These are phyloP conservation scores for Spilarctia lutea DNA, from an alignment of 2,888 invertebrate genomes.

Conservation along the genomic window DNA sequence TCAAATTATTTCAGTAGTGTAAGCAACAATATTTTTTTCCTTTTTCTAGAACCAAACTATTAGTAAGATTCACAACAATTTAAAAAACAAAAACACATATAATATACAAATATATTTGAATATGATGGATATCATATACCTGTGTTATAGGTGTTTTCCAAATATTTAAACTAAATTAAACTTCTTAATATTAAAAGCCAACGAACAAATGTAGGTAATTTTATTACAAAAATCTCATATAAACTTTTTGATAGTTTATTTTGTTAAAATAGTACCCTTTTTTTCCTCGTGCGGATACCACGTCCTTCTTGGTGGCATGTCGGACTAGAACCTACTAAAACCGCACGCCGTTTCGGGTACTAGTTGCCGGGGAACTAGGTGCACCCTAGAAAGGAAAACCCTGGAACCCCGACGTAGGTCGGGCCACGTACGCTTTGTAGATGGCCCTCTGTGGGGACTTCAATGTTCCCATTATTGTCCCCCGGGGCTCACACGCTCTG, in stretches of 20 bases:
- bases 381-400: no score
- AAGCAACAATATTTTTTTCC: background rate
- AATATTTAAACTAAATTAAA: background rate
- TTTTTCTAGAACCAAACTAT: background rate
- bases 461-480: no score
- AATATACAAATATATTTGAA: background rate
- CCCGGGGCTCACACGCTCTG: no score
- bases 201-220: background rate
- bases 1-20: background rate
- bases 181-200: background rate
- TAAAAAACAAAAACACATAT: background rate
- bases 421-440: no score
- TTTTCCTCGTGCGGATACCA: no score
- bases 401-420: no score
- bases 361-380: no score
- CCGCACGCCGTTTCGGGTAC: no score
- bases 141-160: background rate
- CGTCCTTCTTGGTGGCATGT: no score
- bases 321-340: no score
- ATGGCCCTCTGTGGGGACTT: no score
- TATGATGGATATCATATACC: background rate
- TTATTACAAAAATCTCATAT: background rate
- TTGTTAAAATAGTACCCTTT: background rate
- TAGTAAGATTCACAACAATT: background rate
- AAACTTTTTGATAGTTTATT: background rate